Percentiles rank a stretch among this genome's conserved stretches.
phyloP scores from a whole-genome alignment of 2,113 vertebrate genomes.

The Cochlearius cochlearius region DNA sequence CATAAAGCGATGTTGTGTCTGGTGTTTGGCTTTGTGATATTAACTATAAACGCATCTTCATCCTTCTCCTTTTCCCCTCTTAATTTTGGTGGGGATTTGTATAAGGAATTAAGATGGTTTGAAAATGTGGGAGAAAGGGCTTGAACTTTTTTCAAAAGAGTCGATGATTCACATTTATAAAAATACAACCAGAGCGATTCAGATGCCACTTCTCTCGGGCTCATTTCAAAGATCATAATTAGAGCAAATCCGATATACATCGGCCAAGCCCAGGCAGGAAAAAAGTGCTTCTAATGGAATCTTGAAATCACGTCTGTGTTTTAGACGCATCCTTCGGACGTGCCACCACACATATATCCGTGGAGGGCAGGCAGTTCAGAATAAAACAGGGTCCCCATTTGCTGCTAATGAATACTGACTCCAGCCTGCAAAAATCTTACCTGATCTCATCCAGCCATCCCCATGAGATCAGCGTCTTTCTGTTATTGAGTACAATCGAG shows the following conservation, averaged over 20 bases:
- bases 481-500: not conserved
- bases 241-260: constrained; percentile 6
- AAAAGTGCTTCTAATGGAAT: not conserved
- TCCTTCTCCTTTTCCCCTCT: not conserved
- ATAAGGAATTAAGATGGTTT: not conserved
- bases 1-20: not conserved
- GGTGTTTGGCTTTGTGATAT: not conserved
- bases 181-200: not conserved
- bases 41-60: not conserved
- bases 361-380: not conserved
- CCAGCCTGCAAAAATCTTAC: not conserved
- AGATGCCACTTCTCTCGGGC: not conserved
- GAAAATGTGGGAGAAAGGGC: not conserved
- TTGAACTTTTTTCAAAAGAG: not conserved
- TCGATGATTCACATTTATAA: constrained; percentile 12
- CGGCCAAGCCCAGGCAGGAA: not conserved
- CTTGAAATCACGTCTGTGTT: not conserved
- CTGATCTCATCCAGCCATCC: not conserved
- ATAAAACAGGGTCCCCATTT: not conserved
- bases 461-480: not conserved
- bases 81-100: not conserved
- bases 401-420: not conserved
- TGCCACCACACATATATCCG: not conserved
- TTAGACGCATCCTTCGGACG: not conserved
- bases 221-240: constrained; percentile 8